Base-by-base conservation (phyloP, 2,888 invertebrate genomes). In the Nasonovia ribisnigri region DNA sequence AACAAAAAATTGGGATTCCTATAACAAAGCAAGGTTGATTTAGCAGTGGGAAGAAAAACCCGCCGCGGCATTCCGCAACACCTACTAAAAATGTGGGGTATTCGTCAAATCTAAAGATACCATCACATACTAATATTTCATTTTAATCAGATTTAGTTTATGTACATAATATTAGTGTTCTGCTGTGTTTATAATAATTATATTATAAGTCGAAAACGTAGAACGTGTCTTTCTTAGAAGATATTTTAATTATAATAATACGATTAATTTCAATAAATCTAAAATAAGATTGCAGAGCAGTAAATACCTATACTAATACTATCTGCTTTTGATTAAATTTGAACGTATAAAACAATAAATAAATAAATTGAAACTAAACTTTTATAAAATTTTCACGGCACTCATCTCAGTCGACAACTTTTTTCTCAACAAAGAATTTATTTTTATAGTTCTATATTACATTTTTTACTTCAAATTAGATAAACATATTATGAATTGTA, bases 171-270 rank as follows among this genome's bases (percentile, higher is more conserved):
- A n/a, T 46, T 46, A 77, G 36, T 77, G 36, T 36, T 77, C 20
- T 36, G 20, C 20, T 77, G 36, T 77, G 36, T 36, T 77, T 20
- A 36, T 36, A 77, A 77, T 36, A 36, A 77, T 77, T 36, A 77
- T 20, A 36, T 20, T 77, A 36, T 36, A 77, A 20, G 77, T 36
- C 20, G 20, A 20, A 77, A 77, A 36, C 77, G 20, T 77, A 77
- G 36, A 36, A 77, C 36, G 36, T 77, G 36, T 77, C 77, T 77
- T 77, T 77, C 77, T 77, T 36, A 36, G 77, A 36, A 77, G 36
- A 77, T 36, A 57, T 57, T 57, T 77, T 77, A 77, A 77, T 77
- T 77, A 77, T 77, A 77, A 77, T 77, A 77, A 77, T 77, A 77
- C 36, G 36, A 77, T 77, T 77, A 77, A 36, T 77, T 77, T 77